These are phyloP conservation scores for Drosophila auraria DNA, from an alignment of 1,140 invertebrate species.

Conservation along the genomic window DNA sequence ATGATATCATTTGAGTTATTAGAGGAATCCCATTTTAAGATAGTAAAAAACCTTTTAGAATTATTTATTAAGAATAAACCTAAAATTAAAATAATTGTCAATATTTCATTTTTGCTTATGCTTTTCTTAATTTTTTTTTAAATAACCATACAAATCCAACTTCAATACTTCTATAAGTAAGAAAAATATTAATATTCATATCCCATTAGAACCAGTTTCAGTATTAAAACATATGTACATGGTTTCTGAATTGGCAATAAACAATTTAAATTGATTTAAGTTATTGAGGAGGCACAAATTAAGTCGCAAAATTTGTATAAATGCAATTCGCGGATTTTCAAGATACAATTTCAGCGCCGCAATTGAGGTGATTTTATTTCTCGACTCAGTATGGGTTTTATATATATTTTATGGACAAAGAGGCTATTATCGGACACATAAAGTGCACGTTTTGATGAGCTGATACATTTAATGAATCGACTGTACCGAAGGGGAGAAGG, in stretches of 20 bases:
- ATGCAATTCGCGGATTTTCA: constrained; percentile 37
- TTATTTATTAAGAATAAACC: background rate
- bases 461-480: constrained; percentile 28
- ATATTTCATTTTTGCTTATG: background rate
- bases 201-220: constrained; percentile 24
- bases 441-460: constrained; percentile 49
- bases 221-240: constrained; percentile 11
- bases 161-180: background rate
- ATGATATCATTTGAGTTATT: background rate
- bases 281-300: constrained; percentile 44
- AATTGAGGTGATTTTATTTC: constrained; percentile 37
- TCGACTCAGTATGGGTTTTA: constrained; percentile 31
- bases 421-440: constrained; percentile 44
- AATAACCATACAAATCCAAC: too few species aligned
- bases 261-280: constrained; percentile 34
- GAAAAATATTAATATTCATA: constrained; percentile 17
- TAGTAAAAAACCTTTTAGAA: background rate
- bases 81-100: too few species aligned
- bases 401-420: constrained; percentile 38
- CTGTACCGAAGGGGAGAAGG: constrained; percentile 13
- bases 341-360: constrained; percentile 42
- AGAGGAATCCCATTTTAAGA: too few species aligned
- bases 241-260: constrained; percentile 23
- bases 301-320: constrained; percentile 44
- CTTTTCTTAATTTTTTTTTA: background rate